These are phyloP conservation scores for Morpho achilles DNA, from an alignment of 2,888 invertebrate genomes.

Conservation along the genomic window DNA sequence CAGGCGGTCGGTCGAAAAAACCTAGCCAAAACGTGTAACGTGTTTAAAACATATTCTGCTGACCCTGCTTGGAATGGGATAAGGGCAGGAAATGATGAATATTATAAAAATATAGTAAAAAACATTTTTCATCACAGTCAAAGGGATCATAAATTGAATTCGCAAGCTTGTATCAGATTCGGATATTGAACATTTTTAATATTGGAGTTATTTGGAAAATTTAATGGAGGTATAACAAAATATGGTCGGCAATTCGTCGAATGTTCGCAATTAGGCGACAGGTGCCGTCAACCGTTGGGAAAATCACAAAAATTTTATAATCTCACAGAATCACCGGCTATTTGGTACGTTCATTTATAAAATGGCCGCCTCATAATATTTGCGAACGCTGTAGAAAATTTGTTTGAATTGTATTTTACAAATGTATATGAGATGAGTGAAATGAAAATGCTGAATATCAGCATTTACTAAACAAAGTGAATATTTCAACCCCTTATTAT, in stretches of 20 bases:
- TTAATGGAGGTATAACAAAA: conserved; percentile 35
- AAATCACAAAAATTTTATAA: conserved; percentile 32
- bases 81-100: no score
- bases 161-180: background rate
- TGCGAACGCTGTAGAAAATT: conserved; percentile 8
- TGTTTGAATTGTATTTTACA: background rate
- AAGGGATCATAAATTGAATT: conserved; percentile 1
- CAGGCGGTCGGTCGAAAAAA: no score
- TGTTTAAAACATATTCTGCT: no score
- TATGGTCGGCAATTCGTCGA: conserved; percentile 33
- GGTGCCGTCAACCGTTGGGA: conserved; percentile 31
- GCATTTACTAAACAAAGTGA: no score
- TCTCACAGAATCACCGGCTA: conserved; percentile 34
- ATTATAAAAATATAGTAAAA: background rate
- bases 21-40: no score
- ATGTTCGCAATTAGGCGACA: conserved; percentile 38
- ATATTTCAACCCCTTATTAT: no score
- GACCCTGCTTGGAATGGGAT: no score
- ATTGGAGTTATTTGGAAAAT: conserved; percentile 26
- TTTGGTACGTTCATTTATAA: conserved; percentile 28
- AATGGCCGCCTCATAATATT: conserved; percentile 27
- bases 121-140: background rate
- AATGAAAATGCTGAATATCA: no score
- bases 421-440: background rate
- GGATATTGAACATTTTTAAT: conserved; percentile 22